Conservation (phyloP, 2,888 invertebrate genomes). For the Baccha elongata region DNA sequence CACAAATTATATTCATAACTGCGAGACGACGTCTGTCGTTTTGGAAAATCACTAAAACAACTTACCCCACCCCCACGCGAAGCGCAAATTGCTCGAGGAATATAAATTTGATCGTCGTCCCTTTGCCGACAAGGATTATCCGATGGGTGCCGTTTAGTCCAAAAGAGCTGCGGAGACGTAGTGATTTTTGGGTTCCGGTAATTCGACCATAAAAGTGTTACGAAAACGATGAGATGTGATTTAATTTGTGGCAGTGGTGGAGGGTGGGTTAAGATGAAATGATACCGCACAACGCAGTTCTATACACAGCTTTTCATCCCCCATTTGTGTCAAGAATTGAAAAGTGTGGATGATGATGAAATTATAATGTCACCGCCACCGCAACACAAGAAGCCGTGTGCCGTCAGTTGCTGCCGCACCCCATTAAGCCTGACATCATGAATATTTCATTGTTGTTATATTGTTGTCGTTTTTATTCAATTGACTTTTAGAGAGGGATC, state of each 20-base stretch:
- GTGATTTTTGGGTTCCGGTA: conserved; percentile 69
- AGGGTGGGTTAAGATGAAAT: conserved; percentile 68
- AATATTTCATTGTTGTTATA: conserved; percentile 69
- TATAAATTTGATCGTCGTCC: conserved; percentile 63
- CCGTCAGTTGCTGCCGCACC: conserved; percentile 68
- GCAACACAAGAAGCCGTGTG: conserved; percentile 54
- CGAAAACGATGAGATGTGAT: conserved; percentile 78
- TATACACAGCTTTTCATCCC: conserved; percentile 62
- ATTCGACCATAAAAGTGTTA: conserved; percentile 79
- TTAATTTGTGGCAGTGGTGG: conserved; percentile 74
- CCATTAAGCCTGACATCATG: conserved; percentile 68
- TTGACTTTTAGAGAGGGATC: conserved; percentile 69
- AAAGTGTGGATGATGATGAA: conserved; percentile 71
- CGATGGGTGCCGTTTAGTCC: conserved; percentile 55
- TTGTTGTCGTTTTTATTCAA: conserved; percentile 67
- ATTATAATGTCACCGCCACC: conserved; percentile 72
- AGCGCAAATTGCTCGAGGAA: conserved; percentile 66
- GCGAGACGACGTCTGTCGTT: conserved; percentile 46
- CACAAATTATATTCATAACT: conserved; percentile 66
- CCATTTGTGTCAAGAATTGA: conserved; percentile 55
- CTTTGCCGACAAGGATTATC: conserved; percentile 32
- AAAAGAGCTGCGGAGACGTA: conserved; percentile 1
- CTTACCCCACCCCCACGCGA: conserved; percentile 63
- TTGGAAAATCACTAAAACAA: conserved; percentile 74
- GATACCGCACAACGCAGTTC: conserved; percentile 27